Conservation (phyloP, 2,113 vertebrate genomes). For the Uropsilus gracilis region DNA sequence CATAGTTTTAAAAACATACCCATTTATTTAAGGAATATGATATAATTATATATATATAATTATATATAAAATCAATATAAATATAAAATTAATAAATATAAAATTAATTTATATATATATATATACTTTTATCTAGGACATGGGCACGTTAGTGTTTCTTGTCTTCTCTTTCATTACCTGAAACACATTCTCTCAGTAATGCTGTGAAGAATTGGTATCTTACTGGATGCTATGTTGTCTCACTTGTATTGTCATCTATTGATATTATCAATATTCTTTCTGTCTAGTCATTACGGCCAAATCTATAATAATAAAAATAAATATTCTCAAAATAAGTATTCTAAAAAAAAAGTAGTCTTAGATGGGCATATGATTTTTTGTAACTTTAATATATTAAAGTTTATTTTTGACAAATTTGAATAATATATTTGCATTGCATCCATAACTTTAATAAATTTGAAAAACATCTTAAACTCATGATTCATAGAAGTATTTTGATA, state of each 20-base stretch:
- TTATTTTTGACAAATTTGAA: not conserved
- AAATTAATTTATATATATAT: too few species aligned
- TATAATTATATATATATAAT: too few species aligned
- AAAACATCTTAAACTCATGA: constrained; percentile 3
- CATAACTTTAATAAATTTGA: not conserved
- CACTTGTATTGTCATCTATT: not conserved
- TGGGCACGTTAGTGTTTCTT: not conserved
- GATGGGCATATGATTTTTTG: not conserved
- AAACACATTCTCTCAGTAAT: constrained; percentile 11
- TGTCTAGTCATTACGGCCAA: not conserved
- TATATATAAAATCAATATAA: too few species aligned
- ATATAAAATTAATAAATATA: too few species aligned
- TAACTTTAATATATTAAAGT: not conserved
- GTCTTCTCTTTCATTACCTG: constrained; percentile 37
- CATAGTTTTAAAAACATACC: not conserved
- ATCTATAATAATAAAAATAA: constrained; percentile 29
- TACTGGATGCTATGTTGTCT: not conserved
- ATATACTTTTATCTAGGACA: not conserved
- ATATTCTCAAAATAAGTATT: not conserved
- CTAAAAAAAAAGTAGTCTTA: too few species aligned
- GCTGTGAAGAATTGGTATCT: not conserved
- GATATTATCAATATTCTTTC: not conserved
- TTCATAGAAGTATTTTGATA: not conserved
- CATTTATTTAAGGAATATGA: not conserved
- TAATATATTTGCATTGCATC: not conserved